Percentiles rank a stretch among this genome's conserved stretches.
Conservation (phyloP, 2,888 invertebrate genomes). For the Campopleginae sp. region DNA sequence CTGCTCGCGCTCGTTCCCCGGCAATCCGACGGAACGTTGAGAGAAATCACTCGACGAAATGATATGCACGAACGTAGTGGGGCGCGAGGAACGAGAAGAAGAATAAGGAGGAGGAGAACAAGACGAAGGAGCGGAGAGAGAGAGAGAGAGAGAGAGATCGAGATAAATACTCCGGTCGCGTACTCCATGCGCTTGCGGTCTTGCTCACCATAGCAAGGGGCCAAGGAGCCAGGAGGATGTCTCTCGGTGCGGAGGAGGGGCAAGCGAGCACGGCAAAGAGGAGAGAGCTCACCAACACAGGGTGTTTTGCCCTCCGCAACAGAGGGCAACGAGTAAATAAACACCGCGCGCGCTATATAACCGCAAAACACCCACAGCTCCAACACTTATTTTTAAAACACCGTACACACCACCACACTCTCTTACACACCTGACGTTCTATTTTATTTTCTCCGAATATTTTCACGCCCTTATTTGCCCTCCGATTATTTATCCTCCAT, state of each 20-base stretch:
- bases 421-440: background rate
- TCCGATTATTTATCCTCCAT: background rate
- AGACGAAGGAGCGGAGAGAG: too few species aligned
- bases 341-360: slow-evolving; percentile 56
- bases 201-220: slow-evolving; percentile 55
- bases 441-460: background rate
- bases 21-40: slow-evolving; percentile 6
- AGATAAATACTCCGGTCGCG: slow-evolving; percentile 33
- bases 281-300: slow-evolving; percentile 12
- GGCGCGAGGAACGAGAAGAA: slow-evolving; percentile 5
- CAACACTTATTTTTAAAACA: slow-evolving; percentile 27
- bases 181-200: slow-evolving; percentile 65
- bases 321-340: slow-evolving; percentile 69
- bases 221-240: background rate
- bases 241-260: background rate
- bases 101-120: slow-evolving; percentile 18
- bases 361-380: slow-evolving; percentile 31
- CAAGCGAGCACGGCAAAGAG: background rate
- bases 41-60: slow-evolving; percentile 43
- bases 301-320: slow-evolving; percentile 66
- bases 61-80: slow-evolving; percentile 33
- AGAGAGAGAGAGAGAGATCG: slow-evolving; percentile 26
- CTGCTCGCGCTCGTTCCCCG: slow-evolving; percentile 34
- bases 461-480: background rate
- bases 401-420: background rate